phyloP scores from a whole-genome alignment of 2,888 invertebrate species.

The Gastrophysa polygoni region DNA sequence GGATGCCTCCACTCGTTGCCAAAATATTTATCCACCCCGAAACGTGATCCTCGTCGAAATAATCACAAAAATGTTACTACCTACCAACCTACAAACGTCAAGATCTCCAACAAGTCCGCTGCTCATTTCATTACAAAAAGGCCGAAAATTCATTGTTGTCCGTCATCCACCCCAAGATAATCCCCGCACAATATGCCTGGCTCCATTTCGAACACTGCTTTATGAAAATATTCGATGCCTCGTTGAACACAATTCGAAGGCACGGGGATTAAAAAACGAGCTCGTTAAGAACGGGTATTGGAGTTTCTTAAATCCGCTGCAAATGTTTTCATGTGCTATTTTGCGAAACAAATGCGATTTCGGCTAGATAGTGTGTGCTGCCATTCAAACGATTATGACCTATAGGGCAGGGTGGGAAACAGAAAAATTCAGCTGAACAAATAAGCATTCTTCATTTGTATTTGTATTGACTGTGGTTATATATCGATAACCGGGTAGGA shows the following conservation, averaged over 20 bases:
- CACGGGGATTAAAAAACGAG: slow-evolving; percentile 16
- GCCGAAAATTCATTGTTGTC: slow-evolving; percentile 24
- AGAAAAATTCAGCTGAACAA: neutral
- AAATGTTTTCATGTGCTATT: slow-evolving; percentile 23
- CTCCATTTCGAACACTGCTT: slow-evolving; percentile 20
- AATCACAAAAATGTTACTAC: neutral
- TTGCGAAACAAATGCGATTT: slow-evolving; percentile 29
- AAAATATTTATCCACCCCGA: slow-evolving; percentile 1
- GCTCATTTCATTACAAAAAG: slow-evolving; percentile 28
- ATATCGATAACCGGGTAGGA: too few species aligned
- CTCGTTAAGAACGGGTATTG: slow-evolving; percentile 13
- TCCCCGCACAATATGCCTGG: slow-evolving; percentile 28
- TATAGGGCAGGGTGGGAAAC: neutral
- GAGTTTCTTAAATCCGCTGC: slow-evolving; percentile 17
- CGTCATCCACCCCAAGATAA: slow-evolving; percentile 17
- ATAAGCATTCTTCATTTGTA: neutral
- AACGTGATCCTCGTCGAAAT: neutral
- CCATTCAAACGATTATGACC: neutral
- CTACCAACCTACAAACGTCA: slow-evolving; percentile 29
- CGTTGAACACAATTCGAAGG: slow-evolving; percentile 24
- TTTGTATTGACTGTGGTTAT: neutral
- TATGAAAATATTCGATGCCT: slow-evolving; percentile 33
- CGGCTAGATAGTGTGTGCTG: neutral
- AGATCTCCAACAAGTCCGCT: slow-evolving; percentile 20
- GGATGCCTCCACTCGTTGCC: neutral